Evolutionary conservation across 2,113 vertebrate species (phyloP).

Genomic region (Crotalus tigris): DNA sequence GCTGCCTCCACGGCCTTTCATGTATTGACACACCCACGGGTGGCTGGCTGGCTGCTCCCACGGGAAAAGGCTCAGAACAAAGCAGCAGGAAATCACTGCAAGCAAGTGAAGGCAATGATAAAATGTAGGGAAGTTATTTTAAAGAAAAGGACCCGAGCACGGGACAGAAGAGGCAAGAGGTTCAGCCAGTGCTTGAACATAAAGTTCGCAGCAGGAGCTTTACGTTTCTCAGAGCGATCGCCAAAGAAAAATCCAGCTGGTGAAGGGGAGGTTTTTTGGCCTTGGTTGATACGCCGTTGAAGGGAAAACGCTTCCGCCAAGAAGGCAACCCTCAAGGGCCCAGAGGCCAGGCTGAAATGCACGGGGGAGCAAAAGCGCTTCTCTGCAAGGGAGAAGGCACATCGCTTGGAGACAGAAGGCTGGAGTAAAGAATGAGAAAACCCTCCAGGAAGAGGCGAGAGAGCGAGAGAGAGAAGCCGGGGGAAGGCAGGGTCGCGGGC

Average conservation of each 20-base stretch:
- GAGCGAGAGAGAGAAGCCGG: no score
- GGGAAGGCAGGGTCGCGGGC: neutral
- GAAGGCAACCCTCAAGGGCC: neutral
- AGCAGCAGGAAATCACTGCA: neutral
- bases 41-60: neutral
- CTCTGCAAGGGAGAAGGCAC: neutral
- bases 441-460: neutral
- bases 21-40: neutral
- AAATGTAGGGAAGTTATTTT: neutral
- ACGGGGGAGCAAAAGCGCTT: no score
- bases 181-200: neutral
- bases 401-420: neutral
- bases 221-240: neutral
- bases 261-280: neutral
- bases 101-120: neutral
- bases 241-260: neutral
- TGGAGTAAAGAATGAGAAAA: neutral
- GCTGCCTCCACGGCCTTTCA: neutral
- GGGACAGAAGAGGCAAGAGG: neutral
- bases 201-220: neutral
- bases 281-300: neutral
- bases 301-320: neutral
- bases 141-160: neutral
- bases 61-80: neutral
- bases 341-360: neutral